Base-by-base conservation (phyloP, 2,888 invertebrate genomes). In the Scaptomyza caliginosa region DNA sequence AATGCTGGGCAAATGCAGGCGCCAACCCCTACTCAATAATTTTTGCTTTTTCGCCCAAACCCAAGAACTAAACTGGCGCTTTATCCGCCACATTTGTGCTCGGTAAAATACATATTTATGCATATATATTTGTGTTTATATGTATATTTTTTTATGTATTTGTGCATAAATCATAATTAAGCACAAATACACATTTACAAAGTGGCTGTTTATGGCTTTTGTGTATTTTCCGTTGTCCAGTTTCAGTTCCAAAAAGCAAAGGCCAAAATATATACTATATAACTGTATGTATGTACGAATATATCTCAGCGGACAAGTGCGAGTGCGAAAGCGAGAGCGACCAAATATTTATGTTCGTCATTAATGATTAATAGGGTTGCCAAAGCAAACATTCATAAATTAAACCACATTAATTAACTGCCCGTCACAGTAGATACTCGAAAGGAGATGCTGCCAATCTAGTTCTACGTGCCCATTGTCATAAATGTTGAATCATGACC, bases 91-190 rank as follows among this genome's bases (percentile, higher is more conserved):
- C 42, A 46, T 56, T 34, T 52, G 49, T 51, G 28, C 39, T 21
- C 39, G 13, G n/a, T n/a, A 56, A 40, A 32, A 66, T 54, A 62
- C 10, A 13, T 34, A 38, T 51, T 19, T 57, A 55, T 24, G 19
- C n/a, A 17, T 38, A 19, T 4, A 30, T 36, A 51, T 23, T 32
- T 45, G n/a, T 30, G 4, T 23, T 6, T 43, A 10, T 8, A 17
- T 28, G 10, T 11, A 11, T 13, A 24, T 6, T 13, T 16, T 28
- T 51, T 48, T 57, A 67, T 72, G 40, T 58, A 52, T 66, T 71
- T 74, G 64, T 77, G 62, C 76, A 79, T 79, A 79, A 79, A 79
- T 79, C 78, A 79, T 79, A 79, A 79, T 79, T 79, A 79, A 74
- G 79, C 60, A 73, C 76, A 77, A 74, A 76, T 66, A 73, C 58